These are phyloP conservation scores for Cyphomyrus plagiostoma DNA, from an alignment of 2,113 vertebrate genomes.

Conservation along the genomic window DNA sequence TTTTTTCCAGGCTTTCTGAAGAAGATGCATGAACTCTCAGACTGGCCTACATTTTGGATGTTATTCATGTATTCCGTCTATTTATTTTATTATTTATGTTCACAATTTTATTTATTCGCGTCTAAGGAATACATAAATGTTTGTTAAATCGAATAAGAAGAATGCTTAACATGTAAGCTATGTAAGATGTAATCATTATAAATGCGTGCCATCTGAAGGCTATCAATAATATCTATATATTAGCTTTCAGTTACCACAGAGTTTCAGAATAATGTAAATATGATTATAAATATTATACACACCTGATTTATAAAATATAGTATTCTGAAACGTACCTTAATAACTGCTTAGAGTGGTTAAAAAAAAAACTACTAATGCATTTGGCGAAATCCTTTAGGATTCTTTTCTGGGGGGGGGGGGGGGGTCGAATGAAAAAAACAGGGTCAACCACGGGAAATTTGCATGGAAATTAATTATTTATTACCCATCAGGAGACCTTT, in stretches of 20 bases:
- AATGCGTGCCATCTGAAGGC: background rate
- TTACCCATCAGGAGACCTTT: background rate
- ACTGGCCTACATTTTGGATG: background rate
- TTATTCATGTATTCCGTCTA: background rate
- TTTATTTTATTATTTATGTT: background rate
- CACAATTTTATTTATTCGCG: background rate
- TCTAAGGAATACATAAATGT: background rate
- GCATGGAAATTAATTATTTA: slow-evolving; percentile 8
- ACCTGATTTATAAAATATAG: background rate
- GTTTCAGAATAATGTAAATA: background rate
- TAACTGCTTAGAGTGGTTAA: background rate
- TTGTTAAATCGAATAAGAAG: background rate
- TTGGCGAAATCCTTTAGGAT: background rate
- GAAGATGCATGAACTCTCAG: background rate
- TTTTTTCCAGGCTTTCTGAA: background rate
- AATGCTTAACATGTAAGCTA: background rate
- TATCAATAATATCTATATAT: background rate
- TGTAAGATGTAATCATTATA: background rate
- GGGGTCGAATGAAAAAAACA: background rate
- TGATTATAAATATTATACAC: background rate
- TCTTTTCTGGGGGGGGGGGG: no score
- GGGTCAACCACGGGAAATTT: slow-evolving; percentile 1
- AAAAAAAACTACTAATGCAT: background rate
- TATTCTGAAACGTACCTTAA: background rate
- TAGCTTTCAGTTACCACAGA: background rate